A percentile compares a stretch with the other conserved stretches of the same genome.
phyloP scores from a whole-genome alignment of 2,888 invertebrate genomes.

The Drosophila atripex region DNA sequence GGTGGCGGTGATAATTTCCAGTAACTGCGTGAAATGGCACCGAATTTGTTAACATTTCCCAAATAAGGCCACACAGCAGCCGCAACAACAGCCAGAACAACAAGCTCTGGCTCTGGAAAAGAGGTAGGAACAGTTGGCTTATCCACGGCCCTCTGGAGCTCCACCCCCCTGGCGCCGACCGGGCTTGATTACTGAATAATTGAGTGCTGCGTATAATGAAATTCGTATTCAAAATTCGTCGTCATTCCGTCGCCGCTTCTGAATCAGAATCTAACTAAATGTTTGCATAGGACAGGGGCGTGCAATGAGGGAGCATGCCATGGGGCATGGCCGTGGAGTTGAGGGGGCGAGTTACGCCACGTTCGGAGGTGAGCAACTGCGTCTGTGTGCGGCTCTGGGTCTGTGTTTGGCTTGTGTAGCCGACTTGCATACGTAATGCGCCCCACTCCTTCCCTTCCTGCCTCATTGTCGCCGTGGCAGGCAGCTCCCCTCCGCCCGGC shows the following conservation, averaged over 20 bases:
- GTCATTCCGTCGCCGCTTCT: slow-evolving; percentile 56
- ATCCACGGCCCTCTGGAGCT: not conserved
- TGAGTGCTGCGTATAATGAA: slow-evolving; percentile 77
- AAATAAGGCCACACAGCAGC: slow-evolving; percentile 30
- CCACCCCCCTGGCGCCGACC: not conserved
- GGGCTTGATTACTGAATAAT: slow-evolving; percentile 77
- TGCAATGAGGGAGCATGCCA: not conserved
- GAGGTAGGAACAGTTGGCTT: slow-evolving; percentile 2
- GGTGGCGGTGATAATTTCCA: slow-evolving; percentile 6
- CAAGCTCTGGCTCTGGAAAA: not conserved
- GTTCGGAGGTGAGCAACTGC: slow-evolving; percentile 27
- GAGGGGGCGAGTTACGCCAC: slow-evolving; percentile 9
- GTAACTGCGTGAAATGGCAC: slow-evolving; percentile 53
- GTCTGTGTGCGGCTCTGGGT: slow-evolving; percentile 36
- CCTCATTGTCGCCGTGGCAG: slow-evolving; percentile 29
- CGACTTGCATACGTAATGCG: slow-evolving; percentile 76
- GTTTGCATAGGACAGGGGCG: slow-evolving; percentile 46
- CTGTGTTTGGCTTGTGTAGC: slow-evolving; percentile 70
- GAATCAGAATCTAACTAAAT: slow-evolving; percentile 56
- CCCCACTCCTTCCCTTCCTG: slow-evolving; percentile 17
- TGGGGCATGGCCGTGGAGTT: not conserved
- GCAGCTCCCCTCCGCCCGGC: not conserved
- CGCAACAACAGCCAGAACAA: slow-evolving; percentile 20
- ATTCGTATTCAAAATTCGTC: slow-evolving; percentile 80
- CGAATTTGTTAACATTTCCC: slow-evolving; percentile 66